Conservation (phyloP, 1,140 invertebrate species). For the Luehdorfia chinensis region DNA sequence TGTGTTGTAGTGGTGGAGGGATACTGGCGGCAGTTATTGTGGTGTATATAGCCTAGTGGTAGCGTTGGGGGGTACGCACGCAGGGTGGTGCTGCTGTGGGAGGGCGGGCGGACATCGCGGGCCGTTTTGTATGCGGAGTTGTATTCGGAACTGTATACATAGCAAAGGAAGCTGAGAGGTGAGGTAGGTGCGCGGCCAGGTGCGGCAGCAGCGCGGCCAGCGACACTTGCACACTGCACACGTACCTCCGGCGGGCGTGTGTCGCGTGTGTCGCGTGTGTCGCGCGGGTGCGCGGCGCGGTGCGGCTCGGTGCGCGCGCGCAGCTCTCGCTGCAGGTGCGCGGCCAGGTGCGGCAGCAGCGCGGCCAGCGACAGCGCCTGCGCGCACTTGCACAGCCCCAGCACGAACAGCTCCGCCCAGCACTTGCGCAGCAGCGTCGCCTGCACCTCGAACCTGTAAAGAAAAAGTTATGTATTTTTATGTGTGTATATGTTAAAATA, state of each 20-base stretch:
- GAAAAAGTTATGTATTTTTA: background rate
- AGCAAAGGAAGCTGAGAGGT: no score
- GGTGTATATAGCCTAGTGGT: no score
- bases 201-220: constrained; percentile 52
- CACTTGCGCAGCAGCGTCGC: constrained; percentile 88
- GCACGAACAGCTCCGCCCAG: constrained; percentile 95
- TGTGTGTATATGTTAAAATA: no score
- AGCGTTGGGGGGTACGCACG: no score
- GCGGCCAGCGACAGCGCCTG: constrained; percentile 43
- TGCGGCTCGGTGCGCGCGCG: constrained; percentile 28
- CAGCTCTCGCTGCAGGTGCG: constrained; percentile 51
- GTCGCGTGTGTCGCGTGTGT: constrained; percentile 10
- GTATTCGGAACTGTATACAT: no score
- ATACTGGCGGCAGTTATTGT: no score
- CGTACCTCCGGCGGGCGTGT: no score
- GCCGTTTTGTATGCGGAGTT: no score
- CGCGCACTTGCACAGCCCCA: constrained; percentile 94
- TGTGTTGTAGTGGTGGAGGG: no score
- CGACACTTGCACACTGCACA: no score
- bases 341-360: constrained; percentile 52
- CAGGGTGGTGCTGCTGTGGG: no score
- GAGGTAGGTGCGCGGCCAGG: constrained; percentile 52
- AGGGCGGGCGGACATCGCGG: no score
- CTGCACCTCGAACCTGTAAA: constrained; percentile 89
- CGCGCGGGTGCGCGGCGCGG: constrained; percentile 8